Evolutionary conservation across 2,888 invertebrate species (phyloP).

Genomic region (Caenorhabditis panamensis): DNA sequence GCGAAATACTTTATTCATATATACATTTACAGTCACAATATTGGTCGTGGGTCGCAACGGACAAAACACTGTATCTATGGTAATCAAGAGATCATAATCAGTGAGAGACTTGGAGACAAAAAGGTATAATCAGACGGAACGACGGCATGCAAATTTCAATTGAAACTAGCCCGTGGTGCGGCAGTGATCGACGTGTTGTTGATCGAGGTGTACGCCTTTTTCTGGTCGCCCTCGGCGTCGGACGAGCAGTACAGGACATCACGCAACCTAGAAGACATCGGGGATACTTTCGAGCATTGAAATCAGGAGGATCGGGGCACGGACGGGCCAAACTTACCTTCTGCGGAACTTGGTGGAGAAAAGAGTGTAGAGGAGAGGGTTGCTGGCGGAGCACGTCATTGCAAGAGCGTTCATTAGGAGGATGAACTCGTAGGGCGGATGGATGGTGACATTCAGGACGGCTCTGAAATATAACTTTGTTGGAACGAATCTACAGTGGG

Average conservation of each 20-base stretch:
- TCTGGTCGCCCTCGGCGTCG: slow-evolving; percentile 30
- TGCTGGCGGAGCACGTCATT: slow-evolving; percentile 78
- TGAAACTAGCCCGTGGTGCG: slow-evolving; percentile 62
- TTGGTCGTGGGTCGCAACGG: slow-evolving; percentile 23
- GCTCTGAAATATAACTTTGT: slow-evolving; percentile 72
- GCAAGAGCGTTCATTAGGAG: slow-evolving; percentile 78
- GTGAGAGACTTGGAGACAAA: neutral
- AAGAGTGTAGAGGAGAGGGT: slow-evolving; percentile 79
- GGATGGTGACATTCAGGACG: slow-evolving; percentile 70
- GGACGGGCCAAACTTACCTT: slow-evolving; percentile 30
- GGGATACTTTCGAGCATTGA: slow-evolving; percentile 10
- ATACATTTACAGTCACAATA: neutral
- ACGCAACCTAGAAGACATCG: slow-evolving; percentile 49
- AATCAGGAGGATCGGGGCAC: neutral
- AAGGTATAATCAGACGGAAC: neutral
- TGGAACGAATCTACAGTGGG: neutral
- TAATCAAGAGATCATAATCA: slow-evolving; percentile 20
- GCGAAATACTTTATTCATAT: slow-evolving; percentile 20
- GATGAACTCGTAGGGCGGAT: slow-evolving; percentile 75
- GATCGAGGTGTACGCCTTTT: slow-evolving; percentile 56
- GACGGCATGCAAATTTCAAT: slow-evolving; percentile 45
- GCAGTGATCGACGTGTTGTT: slow-evolving; percentile 57
- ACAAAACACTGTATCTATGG: slow-evolving; percentile 18
- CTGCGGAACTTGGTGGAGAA: slow-evolving; percentile 76
- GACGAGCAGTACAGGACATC: slow-evolving; percentile 57